phyloP scores from a whole-genome alignment of 2,797 vertebrate species.

The Urophycis tenuis region DNA sequence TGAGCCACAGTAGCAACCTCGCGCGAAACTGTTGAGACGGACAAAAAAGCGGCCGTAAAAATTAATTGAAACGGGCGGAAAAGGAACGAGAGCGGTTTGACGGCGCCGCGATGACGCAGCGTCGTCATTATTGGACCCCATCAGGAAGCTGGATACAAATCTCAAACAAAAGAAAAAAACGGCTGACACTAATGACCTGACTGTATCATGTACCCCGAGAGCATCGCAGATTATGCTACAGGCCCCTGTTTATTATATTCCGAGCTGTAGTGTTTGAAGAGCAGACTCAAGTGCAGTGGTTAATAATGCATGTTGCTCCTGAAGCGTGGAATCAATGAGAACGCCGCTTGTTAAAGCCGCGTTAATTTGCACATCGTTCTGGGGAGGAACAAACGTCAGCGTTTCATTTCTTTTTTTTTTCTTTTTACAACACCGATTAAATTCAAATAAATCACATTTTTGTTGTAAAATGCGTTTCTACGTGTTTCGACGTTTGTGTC shows the following conservation, averaged over 20 bases:
- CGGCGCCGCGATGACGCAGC: background rate
- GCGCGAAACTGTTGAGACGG: background rate
- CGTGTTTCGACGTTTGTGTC: background rate
- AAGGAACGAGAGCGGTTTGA: background rate
- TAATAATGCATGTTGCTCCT: background rate
- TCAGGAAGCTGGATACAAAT: background rate
- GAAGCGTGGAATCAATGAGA: background rate
- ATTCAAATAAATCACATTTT: background rate
- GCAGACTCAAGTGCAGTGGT: background rate
- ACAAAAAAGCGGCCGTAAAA: slow-evolving; percentile 2
- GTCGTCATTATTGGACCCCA: background rate
- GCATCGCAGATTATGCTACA: background rate
- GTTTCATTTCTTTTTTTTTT: too few species aligned
- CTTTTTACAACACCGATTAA: too few species aligned
- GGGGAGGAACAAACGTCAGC: background rate
- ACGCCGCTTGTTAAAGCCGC: background rate
- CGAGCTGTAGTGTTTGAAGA: background rate
- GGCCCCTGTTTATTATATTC: background rate
- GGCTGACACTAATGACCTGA: background rate
- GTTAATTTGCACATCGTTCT: background rate
- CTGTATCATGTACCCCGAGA: background rate
- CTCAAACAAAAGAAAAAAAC: background rate
- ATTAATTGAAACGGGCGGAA: background rate
- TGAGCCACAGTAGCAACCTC: background rate
- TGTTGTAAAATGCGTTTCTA: background rate